phyloP scores from a whole-genome alignment of 2,113 vertebrate species.

The Pterocles gutturalis region DNA sequence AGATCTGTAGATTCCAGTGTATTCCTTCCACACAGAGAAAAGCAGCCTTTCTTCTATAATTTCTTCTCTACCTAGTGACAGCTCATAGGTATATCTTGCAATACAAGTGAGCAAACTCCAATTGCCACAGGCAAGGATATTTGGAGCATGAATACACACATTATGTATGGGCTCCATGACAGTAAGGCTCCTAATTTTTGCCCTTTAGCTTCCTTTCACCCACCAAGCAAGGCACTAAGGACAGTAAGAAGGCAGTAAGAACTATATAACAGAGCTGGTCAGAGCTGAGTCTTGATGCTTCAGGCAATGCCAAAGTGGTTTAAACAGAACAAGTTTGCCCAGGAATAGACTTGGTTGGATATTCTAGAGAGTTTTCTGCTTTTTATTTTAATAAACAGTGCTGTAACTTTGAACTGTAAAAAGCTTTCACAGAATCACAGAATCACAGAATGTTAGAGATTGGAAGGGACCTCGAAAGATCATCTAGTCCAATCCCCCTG shows the following conservation, averaged over 20 bases:
- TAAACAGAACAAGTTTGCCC: not conserved
- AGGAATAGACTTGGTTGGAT: not conserved
- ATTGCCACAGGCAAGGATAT: not conserved
- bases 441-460: too few species aligned
- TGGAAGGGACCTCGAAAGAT: too few species aligned
- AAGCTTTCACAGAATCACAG: too few species aligned
- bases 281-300: not conserved
- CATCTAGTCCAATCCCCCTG: too few species aligned
- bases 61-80: not conserved
- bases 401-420: not conserved
- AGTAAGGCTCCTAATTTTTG: not conserved
- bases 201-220: not conserved
- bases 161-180: not conserved
- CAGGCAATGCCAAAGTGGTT: not conserved
- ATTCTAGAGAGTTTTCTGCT: not conserved
- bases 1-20: not conserved
- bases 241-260: not conserved
- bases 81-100: too few species aligned
- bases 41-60: not conserved
- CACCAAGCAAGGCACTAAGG: not conserved
- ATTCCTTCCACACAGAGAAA: not conserved
- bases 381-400: not conserved
- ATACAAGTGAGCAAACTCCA: not conserved
- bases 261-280: fast-evolving
- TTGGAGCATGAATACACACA: not conserved